Evolutionary conservation across 2,888 invertebrate species (phyloP), one percentile per base, ranked within the genome.

Genomic region (Exephanes ischioxanthus): DNA sequence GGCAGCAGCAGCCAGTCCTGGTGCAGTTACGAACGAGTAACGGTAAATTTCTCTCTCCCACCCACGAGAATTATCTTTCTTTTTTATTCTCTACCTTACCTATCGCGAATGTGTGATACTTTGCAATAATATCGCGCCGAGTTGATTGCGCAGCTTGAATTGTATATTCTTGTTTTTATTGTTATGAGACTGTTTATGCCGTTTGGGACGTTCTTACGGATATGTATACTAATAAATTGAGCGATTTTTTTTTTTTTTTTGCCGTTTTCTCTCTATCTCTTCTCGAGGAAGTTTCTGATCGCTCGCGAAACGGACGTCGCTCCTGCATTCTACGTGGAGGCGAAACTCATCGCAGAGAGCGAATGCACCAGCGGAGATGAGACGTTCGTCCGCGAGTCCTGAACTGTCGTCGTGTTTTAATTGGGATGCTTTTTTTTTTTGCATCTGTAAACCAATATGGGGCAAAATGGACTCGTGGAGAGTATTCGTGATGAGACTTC

Each of bases 11-110:
- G 75, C 73, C 19, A 81, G 70, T 45, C 81, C 68, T 71, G 71
- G 82, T 85, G 82, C 85, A 82, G 85, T 85, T 85, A 85, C 85
- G 70, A 82, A 70, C 78, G 75, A 53, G 75, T 85, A 85, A 85
- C 85, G 85, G 85, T 82, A 85, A 77, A 82, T 80, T 85, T 76
- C 75, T 80, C 82, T 71, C 55, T 70, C 70, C 30, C 83, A 61
- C 76, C 68, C 75, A 79, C 77, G 26, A 61, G 45, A 22, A 58
- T n/a, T 5, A 22, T 66, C 26, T 70, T 55, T 55, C n/a, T 73
- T 16, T 26, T 37, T 55, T 61, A 30, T 70, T 45, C 66, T 26
- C 63, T 51, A 2, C n/a, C 30, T 63, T 16, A 63, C 22, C 51
- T 48, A 45, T 75, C 48, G 66, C 51, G 16, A 51, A 30, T 30